These are phyloP conservation scores for Aphidius gifuensis DNA, from an alignment of 1,140 invertebrate species.

Conservation along the genomic window DNA sequence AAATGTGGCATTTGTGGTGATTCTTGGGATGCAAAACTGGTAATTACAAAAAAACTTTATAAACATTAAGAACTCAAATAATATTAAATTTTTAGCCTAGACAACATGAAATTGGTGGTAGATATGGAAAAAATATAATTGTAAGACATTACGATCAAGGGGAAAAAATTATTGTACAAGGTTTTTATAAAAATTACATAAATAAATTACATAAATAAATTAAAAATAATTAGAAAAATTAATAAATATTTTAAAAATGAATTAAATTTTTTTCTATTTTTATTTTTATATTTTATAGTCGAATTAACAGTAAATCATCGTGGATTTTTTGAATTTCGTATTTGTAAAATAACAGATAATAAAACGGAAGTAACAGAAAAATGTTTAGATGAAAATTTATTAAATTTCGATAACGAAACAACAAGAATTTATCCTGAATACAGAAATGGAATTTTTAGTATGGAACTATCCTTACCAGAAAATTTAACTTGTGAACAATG, in stretches of 20 bases:
- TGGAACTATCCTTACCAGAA: conserved; percentile 66
- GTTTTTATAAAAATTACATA: too few species aligned
- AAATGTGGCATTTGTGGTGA: conserved; percentile 89
- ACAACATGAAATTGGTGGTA: conserved; percentile 79
- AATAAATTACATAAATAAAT: too few species aligned
- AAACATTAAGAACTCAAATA: too few species aligned
- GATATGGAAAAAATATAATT: conserved; percentile 77
- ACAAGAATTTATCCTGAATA: conserved; percentile 70
- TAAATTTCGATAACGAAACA: conserved; percentile 59
- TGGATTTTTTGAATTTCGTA: conserved; percentile 84
- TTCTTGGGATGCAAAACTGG: conserved; percentile 66
- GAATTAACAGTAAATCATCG: conserved; percentile 77
- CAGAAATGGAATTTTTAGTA: conserved; percentile 75
- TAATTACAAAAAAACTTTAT: too few species aligned
- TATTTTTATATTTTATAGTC: too few species aligned
- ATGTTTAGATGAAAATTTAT: conserved; percentile 72
- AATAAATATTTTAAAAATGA: too few species aligned
- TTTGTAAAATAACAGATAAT: conserved; percentile 66
- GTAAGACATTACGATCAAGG: conserved; percentile 71
- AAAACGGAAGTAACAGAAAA: conserved; percentile 64
- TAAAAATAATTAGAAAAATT: too few species aligned
- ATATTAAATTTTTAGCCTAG: conserved; percentile 67
- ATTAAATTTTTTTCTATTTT: too few species aligned
- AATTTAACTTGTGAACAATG: conserved; percentile 72
- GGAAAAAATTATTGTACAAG: conserved; percentile 66